Evolutionary conservation across 2,113 vertebrate species (phyloP).

Genomic region (Grallaria varia): DNA sequence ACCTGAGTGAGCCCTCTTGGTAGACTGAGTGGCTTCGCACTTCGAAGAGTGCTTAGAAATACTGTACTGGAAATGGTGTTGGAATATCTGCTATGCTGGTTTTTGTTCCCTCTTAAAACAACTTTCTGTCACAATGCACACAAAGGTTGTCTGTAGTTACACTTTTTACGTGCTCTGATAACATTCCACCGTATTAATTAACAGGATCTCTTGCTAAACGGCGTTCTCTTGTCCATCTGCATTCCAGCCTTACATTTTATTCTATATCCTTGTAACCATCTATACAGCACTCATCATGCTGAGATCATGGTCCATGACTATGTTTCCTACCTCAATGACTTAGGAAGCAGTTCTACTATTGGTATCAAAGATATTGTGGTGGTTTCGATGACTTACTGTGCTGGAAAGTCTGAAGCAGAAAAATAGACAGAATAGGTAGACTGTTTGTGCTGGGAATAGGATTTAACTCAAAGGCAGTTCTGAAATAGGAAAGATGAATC

Average conservation of each 20-base stretch:
- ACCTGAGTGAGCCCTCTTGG: background rate
- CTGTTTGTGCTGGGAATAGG: background rate
- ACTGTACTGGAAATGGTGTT: background rate
- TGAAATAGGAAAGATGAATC: background rate
- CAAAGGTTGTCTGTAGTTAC: background rate
- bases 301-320: background rate
- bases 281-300: background rate
- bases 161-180: background rate
- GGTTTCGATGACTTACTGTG: background rate
- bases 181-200: background rate
- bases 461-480: background rate
- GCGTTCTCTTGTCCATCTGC: background rate
- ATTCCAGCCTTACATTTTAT: background rate
- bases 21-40: fast-evolving
- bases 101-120: background rate
- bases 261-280: background rate
- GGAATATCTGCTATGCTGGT: background rate
- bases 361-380: background rate
- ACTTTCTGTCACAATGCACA: background rate
- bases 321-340: background rate
- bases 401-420: background rate
- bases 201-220: background rate
- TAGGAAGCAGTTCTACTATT: background rate
- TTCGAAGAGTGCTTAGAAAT: background rate
- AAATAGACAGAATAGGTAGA: background rate